Evolutionary conservation across 2,797 vertebrate genomes (phyloP), one percentile per base, ranked within the genome.

Genomic region (Melanogrammus aeglefinus): DNA sequence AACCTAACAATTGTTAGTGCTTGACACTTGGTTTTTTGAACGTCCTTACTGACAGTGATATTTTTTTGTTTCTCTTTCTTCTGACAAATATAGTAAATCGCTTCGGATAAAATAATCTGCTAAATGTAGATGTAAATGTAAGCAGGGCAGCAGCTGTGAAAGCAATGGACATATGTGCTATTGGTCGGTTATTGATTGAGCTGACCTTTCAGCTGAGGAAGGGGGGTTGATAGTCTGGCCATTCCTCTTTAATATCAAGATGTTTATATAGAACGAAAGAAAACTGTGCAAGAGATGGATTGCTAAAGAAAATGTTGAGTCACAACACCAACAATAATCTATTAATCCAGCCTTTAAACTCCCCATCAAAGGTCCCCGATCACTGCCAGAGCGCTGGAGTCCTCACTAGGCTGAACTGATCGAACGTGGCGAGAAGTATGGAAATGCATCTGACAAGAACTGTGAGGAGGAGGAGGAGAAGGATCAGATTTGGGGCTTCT

Each of bases 401-500:
- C 63, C 63, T n/a, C n/a, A 21, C 1, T 21, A 27, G 63, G 63
- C 24, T 21, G 63, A 70, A 29, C n/a, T 1, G 66, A 51, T 51
- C 27, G 66, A 70, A 70, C 12, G 66, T 3, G 66, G 8, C 7
- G 8, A 82, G 80, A 86, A 83, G 79, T 83, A 81, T 78, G 74
- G 76, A 88, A 88, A 88, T 87, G 83, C 82, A 80, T 88, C 89
- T 83, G 86, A 88, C 77, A 82, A 81, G 79, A 81, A 86, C 29
- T 5, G 12, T 7, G 18, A 38, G 38, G 21, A 18, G 38, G 21
- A 18, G 38, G 27, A 41, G 38, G 27, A 41, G 87, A 79, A 82
- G 76, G 83, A 88, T 90, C 86, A 84, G 77, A 84, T 89, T 87
- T 82, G 79, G 81, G 88, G 89, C 81, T 81, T 81, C 82, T 87